phyloP scores from a whole-genome alignment of 1,140 invertebrate species.

The Ganaspis sp. region DNA sequence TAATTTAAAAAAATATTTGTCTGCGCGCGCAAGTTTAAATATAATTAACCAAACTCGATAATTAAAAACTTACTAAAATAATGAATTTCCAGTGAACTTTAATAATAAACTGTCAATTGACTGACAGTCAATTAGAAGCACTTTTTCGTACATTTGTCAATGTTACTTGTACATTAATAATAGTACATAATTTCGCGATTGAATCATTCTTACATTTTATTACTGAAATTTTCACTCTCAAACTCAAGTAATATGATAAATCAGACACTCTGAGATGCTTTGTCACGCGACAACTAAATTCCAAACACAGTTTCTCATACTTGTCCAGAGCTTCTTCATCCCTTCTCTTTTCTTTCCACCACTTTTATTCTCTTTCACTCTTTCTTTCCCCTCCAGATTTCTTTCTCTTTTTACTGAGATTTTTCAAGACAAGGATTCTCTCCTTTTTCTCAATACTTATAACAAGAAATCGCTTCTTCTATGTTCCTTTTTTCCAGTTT shows the following conservation, averaged over 20 bases:
- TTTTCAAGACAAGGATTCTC: background rate
- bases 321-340: conserved; percentile 17
- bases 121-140: no score
- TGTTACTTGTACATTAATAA: background rate
- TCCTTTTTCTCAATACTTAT: background rate
- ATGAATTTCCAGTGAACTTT: no score
- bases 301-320: conserved; percentile 31
- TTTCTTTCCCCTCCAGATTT: background rate
- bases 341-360: conserved; percentile 28
- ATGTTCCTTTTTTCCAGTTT: background rate
- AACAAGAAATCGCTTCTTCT: background rate
- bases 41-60: no score
- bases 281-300: conserved; percentile 16
- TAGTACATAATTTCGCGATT: background rate
- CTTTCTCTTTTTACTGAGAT: background rate
- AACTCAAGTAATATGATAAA: background rate
- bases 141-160: no score
- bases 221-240: background rate
- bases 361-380: conserved; percentile 1
- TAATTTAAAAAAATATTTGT: no score
- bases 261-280: background rate
- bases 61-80: no score
- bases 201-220: background rate
- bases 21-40: no score
- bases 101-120: no score